A percentile compares a stretch with the other conserved stretches of the same genome.
phyloP scores from a whole-genome alignment of 1,140 invertebrate species.

The Tetramorium simillimum region DNA sequence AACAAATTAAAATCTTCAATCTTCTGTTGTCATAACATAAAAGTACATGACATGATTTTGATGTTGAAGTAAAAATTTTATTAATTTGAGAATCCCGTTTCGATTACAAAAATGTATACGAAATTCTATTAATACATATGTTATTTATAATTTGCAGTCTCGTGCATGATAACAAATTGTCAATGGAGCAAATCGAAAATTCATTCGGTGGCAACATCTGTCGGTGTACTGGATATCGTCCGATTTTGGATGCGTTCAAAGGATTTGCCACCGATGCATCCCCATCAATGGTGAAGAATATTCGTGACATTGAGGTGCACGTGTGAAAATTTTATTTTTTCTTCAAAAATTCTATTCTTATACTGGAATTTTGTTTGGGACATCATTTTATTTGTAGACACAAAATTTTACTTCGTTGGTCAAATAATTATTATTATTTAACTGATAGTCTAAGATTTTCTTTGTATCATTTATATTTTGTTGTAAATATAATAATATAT shows the following conservation, averaged over 20 bases:
- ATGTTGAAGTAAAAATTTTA: too few relatives aligned
- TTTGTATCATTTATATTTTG: not conserved
- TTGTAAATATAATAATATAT: not conserved
- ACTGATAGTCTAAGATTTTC: not conserved
- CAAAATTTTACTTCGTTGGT: not conserved
- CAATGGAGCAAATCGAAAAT: constrained; percentile 90
- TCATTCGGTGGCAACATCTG: constrained; percentile 94
- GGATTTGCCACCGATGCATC: constrained; percentile 88
- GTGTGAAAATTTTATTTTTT: not conserved
- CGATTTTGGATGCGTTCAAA: constrained; percentile 94
- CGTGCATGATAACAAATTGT: constrained; percentile 83
- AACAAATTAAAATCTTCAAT: not conserved
- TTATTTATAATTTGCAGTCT: constrained; percentile 65
- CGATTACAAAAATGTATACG: too few relatives aligned
- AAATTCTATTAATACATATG: not conserved
- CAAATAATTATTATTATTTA: not conserved
- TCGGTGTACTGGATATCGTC: constrained; percentile 94
- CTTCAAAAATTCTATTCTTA: not conserved
- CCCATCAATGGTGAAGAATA: constrained; percentile 82
- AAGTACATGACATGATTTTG: too few relatives aligned
- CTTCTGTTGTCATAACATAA: too few relatives aligned
- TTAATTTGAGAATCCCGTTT: too few relatives aligned
- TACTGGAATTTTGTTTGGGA: not conserved
- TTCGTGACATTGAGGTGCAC: constrained; percentile 87
- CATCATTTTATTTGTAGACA: not conserved